Percentiles rank a stretch among this genome's conserved stretches.
These are phyloP conservation scores for Cladopsammia gracilis DNA, from an alignment of 64 coral and sea anemone species.

Conservation along the genomic window DNA sequence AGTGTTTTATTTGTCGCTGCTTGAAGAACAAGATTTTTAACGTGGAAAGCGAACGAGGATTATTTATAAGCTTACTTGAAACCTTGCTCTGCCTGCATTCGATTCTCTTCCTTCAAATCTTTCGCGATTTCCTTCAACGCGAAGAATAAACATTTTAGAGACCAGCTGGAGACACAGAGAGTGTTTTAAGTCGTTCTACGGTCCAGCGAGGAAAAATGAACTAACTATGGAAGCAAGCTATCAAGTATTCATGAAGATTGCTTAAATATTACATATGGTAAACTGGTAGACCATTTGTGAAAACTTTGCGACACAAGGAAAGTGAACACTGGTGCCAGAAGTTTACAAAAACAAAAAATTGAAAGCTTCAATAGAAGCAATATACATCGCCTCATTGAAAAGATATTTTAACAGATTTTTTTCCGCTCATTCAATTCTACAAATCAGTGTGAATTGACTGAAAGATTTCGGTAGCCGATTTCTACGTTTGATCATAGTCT, in stretches of 20 bases:
- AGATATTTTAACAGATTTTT: conserved; percentile 18
- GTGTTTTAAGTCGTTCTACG: conserved; percentile 1
- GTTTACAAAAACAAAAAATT: conserved; percentile 73
- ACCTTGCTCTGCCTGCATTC: not conserved
- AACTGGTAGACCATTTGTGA: conserved; percentile 77
- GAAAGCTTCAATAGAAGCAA: not conserved
- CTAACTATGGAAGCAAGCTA: conserved; percentile 47
- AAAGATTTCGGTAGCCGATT: not conserved
- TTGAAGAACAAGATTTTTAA: too few relatives aligned
- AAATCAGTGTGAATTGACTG: conserved; percentile 15
- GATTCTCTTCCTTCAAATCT: not conserved
- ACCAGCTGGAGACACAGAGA: not conserved
- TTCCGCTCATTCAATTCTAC: not conserved
- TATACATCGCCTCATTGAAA: not conserved
- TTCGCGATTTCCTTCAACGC: not conserved
- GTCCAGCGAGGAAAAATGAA: conserved; percentile 17
- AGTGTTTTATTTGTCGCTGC: too few relatives aligned
- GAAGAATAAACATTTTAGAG: not conserved
- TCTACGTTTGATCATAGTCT: conserved; percentile 29
- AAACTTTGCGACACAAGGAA: conserved; percentile 34
- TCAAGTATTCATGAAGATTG: conserved; percentile 91
- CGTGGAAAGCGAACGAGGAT: too few relatives aligned
- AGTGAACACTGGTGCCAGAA: conserved; percentile 62
- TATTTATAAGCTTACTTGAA: too few relatives aligned
- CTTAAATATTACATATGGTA: conserved; percentile 97